phyloP scores from a whole-genome alignment of 2,113 vertebrate genomes.

The Rallus limicola region DNA sequence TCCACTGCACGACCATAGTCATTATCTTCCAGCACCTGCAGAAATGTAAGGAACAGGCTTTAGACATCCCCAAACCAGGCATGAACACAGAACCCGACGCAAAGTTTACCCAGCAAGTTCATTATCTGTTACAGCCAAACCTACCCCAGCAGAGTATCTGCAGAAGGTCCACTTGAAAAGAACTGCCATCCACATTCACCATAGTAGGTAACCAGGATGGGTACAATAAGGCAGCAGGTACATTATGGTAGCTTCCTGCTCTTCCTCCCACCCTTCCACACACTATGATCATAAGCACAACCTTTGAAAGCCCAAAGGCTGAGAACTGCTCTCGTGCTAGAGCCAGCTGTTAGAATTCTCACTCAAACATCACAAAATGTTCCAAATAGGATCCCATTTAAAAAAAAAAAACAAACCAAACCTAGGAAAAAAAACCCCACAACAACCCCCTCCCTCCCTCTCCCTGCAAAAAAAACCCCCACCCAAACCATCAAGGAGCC shows the following conservation, averaged over 20 bases:
- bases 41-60: neutral
- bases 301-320: neutral
- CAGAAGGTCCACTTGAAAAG: neutral
- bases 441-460: too few relatives aligned
- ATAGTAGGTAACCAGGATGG: neutral
- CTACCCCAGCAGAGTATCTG: neutral
- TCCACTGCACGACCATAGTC: constrained; percentile 84
- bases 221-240: neutral
- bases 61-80: neutral
- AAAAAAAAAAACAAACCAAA: too few relatives aligned
- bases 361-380: neutral
- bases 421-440: too few relatives aligned
- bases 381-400: neutral
- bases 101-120: neutral
- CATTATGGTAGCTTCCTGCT: neutral
- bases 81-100: neutral
- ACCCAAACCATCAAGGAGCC: neutral
- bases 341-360: constrained; percentile 37
- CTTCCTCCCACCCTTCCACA: neutral
- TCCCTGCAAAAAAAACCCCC: too few relatives aligned
- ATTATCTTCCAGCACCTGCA: constrained; percentile 84
- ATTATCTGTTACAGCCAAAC: neutral
- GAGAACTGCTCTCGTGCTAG: constrained; percentile 19
- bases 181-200: neutral
- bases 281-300: neutral